Base-by-base conservation (phyloP, 2,888 invertebrate species). In the Conops quadrifasciatus region DNA sequence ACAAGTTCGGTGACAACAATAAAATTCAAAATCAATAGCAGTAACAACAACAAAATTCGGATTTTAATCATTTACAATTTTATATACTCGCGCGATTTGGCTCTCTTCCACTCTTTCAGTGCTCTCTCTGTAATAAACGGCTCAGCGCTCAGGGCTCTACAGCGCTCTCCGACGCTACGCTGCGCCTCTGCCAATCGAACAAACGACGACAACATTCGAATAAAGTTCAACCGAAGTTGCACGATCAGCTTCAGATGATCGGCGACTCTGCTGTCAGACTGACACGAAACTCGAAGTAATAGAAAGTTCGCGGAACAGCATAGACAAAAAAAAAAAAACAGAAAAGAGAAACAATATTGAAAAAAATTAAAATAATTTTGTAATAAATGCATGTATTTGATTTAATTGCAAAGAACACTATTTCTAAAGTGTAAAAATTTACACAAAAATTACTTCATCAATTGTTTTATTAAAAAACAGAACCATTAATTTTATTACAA, bases 171-270 rank as follows among this genome's bases (percentile, higher is more conserved):
- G 24, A 15, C 49, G 56, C 21, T 45, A 59, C 58, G 67, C 47
- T 53, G 30, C 36, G 66, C 9, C 26, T 7, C 16, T n/a, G 26
- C 24, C 59, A 21, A 30, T 36, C 19, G 13, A 62, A 16, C n/a
- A 24, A 5, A 21, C 53, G 53, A 16, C 58, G 26, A 28, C 28
- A 16, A 47, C 47, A 21, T 53, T 66, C 30, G 51, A 47, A 49
- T 53, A 65, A 65, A 51, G 30, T 26, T 26, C 7, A 59, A 16
- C 24, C 59, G 59, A 62, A 28, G 49, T 62, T 51, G 16, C 74
- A 75, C 75, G 71, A 67, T 71, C 74, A 71, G 74, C 75, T 74
- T 73, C 79, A 78, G 78, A 78, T 75, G 71, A 71, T 72, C 76
- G 72, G 75, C 74, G 76, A 72, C 75, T 68, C 74, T 75, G 75